Base-by-base conservation (phyloP, 2,113 vertebrate genomes). In the Pavo muticus region DNA sequence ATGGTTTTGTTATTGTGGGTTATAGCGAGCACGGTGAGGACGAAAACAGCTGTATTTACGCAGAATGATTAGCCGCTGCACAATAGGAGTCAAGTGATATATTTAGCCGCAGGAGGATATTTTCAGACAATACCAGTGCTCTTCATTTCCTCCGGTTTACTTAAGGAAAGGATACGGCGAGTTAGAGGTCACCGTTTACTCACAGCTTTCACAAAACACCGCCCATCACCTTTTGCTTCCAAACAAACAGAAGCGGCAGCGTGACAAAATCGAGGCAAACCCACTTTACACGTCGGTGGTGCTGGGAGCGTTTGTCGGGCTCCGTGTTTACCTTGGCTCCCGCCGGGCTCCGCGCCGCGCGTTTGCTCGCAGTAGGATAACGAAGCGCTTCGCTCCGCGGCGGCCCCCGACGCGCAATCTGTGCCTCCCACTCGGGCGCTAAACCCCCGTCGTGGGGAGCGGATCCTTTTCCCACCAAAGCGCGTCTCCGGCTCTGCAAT, bases 91-190 rank as follows among this genome's bases (percentile, higher is more conserved):
- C 9, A n/a, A 80, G 68, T 11, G 94, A 69, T 96, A 96, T 97
- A 97, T 98, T 97, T 96, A 97, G 96, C 88, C 88, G 24, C 90
- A 44, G 57, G 79, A 90, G 91, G 95, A 90, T 98, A 96, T 98
- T 98, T 98, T 97, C 95, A 97, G 97, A 96, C 97, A 95, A 95
- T 96, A 85, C 76, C 93, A 97, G 82, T 90, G 95, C 93, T 98
- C 94, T 90, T 96, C 89, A 94, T 97, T 98, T 98, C 98, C 97
- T 97, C 81, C 88, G 32, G 80, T 96, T 97, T 96, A 94, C 96
- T 97, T 92, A 75, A 87, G 92, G 88, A 91, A 73, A 97, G 96
- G 97, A 97, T 97, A 95, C 96, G 78, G 92, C 39, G 75, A 96
- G 87, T 88, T 65, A 97, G 94, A 98, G 97, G 97, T 97, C 97